Conservation (phyloP, 2,113 vertebrate genomes). For the Phoenicopterus ruber region DNA sequence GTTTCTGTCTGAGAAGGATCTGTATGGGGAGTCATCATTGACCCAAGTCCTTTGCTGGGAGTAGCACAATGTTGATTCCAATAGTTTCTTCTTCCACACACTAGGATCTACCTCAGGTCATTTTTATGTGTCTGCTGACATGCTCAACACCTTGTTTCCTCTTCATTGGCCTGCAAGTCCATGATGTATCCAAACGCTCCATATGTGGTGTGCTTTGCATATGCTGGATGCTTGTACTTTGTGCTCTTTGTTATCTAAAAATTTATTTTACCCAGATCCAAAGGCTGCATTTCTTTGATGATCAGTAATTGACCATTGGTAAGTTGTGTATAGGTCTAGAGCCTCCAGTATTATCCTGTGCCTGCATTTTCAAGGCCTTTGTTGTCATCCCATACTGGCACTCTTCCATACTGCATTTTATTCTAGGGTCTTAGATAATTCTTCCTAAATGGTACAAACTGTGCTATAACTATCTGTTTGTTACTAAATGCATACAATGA, state of each 20-base stretch:
- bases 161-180: background rate
- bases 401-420: background rate
- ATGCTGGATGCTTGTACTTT: background rate
- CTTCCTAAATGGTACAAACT: background rate
- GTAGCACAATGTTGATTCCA: background rate
- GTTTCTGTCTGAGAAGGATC: background rate
- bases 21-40: background rate
- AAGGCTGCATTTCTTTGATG: background rate
- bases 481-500: background rate
- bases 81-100: background rate
- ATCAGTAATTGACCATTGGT: background rate
- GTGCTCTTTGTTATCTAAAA: background rate
- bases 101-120: background rate
- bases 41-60: accelerated
- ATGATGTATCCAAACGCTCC: background rate
- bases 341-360: background rate
- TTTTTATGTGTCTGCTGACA: background rate
- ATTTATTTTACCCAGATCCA: background rate
- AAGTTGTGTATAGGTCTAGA: background rate
- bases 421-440: background rate
- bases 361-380: background rate
- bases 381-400: background rate
- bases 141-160: background rate
- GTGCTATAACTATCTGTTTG: background rate
- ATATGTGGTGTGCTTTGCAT: background rate